Evolutionary conservation across 2,797 vertebrate species (phyloP).

Genomic region (Myoxocephalus aenaeus): DNA sequence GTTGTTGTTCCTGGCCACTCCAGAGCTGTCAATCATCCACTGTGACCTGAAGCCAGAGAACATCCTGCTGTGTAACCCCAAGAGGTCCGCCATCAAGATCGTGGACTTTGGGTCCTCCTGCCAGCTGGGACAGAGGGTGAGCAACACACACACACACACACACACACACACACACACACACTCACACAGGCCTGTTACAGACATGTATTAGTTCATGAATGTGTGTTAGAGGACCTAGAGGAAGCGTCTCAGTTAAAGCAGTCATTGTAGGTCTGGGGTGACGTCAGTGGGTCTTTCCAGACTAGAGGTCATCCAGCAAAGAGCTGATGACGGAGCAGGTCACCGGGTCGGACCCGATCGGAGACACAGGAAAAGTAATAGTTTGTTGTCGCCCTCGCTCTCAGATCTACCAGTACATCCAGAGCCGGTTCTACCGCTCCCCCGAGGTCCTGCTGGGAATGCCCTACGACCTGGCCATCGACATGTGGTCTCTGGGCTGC

Average conservation of each 20-base stretch:
- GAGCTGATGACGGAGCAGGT: too few species aligned
- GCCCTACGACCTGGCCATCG: constrained; percentile 94
- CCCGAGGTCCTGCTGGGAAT: constrained; percentile 94
- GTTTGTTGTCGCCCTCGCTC: not conserved
- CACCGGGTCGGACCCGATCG: too few species aligned
- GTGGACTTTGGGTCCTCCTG: constrained; percentile 95
- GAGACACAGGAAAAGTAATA: not conserved
- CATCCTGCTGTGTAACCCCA: constrained; percentile 94
- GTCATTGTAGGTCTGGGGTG: not conserved
- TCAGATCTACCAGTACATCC: constrained; percentile 97
- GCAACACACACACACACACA: constrained; percentile 30
- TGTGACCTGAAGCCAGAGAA: constrained; percentile 97
- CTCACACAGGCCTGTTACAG: not conserved
- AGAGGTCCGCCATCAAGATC: constrained; percentile 94
- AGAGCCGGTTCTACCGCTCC: constrained; percentile 95
- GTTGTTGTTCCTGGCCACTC: constrained; percentile 93
- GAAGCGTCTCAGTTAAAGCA: not conserved
- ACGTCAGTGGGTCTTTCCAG: not conserved
- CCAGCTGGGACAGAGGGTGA: constrained; percentile 92
- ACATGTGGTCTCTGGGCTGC: constrained; percentile 96
- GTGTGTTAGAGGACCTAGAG: too few species aligned
- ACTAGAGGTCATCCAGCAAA: not conserved
- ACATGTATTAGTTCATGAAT: not conserved
- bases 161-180: not conserved
- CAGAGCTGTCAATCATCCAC: constrained; percentile 95